Evolutionary conservation across 2,888 invertebrate genomes (phyloP), one percentile per base, ranked within the genome.

Genomic region (Standfussiana lucernea): DNA sequence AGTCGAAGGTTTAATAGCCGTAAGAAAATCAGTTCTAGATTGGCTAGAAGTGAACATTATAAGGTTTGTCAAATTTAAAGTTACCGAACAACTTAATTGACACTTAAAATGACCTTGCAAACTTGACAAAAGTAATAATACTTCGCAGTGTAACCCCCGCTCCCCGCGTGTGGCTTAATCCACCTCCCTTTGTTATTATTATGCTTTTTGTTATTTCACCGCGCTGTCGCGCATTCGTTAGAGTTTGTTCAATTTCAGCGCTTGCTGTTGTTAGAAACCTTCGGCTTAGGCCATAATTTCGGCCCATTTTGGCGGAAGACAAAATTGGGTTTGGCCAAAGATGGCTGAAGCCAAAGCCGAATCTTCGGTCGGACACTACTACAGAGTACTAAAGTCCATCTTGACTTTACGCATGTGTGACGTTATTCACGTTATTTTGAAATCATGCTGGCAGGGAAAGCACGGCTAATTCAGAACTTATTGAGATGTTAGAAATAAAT

Each of bases 361-460:
- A 42, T 11, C 15, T 53, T n/a, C 13, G 53, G n/a, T 50, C 3
- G 24, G 24, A 21, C 21, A 47, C 6, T 21, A 21, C 21, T 21
- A 21, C 21, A 47, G 21, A 47, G 21, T 21, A n/a, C n/a, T n/a
- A 7, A 2, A 21, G 0, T 47, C 45, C 18, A 47, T 21, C 7
- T 47, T 18, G 21, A 21, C 21, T 0, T 47, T 18, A 47, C 7
- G 15, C 24, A 21, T 24, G 8, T 21, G 24, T 24, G 45, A n/a
- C n/a, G n/a, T n/a, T n/a, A n/a, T n/a, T n/a, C 24, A 53, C 18
- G n/a, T n/a, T 37, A 69, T 56, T 69, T 56, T 21, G n/a, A 68
- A n/a, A 50, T n/a, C 10, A n/a, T 68, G 68, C 10, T 24, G 24
- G 24, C 2, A 50, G 24, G 50, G 24, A 50, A 50, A 24, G 21